These are phyloP conservation scores for Carassius carassius DNA, from an alignment of 2,113 vertebrate species.

Conservation along the genomic window DNA sequence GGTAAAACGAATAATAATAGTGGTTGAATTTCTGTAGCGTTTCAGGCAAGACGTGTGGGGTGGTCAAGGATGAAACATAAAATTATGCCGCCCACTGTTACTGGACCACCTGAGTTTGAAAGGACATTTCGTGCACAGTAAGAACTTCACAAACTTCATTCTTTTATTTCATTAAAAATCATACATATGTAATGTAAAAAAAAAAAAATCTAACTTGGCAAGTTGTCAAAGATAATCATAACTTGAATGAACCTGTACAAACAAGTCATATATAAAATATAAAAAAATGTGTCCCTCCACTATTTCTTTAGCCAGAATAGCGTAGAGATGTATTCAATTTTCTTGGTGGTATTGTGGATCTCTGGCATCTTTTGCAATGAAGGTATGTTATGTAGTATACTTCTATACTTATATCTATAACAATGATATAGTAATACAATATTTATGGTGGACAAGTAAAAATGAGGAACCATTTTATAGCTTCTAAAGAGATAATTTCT, in stretches of 20 bases:
- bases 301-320: slow-evolving; percentile 74
- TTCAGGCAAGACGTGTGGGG: slow-evolving; percentile 72
- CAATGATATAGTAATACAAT: slow-evolving; percentile 28
- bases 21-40: slow-evolving; percentile 61
- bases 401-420: background rate
- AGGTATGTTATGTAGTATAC: slow-evolving; percentile 61
- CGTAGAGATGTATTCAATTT: slow-evolving; percentile 72
- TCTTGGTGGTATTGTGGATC: slow-evolving; percentile 75
- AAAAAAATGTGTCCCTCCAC: background rate
- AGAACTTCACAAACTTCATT: slow-evolving; percentile 53
- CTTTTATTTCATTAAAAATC: background rate
- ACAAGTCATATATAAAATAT: background rate
- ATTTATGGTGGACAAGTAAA: background rate
- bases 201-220: background rate
- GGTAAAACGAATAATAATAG: background rate
- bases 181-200: background rate
- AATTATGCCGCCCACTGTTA: slow-evolving; percentile 64
- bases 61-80: slow-evolving; percentile 71
- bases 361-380: slow-evolving; percentile 76
- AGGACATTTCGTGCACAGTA: slow-evolving; percentile 81
- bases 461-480: background rate
- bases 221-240: background rate
- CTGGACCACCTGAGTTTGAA: slow-evolving; percentile 77
- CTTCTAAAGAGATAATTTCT: background rate
- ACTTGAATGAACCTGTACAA: background rate